phyloP scores from a whole-genome alignment of 2,797 vertebrate species.

The Channa striata region DNA sequence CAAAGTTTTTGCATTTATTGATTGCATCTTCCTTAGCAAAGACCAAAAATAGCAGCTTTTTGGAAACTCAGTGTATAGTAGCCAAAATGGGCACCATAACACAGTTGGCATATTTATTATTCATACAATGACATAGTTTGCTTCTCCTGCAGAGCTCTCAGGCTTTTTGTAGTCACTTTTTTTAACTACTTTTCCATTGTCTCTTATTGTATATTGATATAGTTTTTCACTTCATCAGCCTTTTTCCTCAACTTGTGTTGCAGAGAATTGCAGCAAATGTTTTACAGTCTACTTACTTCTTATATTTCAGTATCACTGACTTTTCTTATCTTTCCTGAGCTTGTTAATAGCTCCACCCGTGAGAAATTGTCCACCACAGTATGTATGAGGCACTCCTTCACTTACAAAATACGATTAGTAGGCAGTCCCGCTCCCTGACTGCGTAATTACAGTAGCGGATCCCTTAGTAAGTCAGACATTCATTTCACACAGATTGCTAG shows the following conservation, averaged over 20 bases:
- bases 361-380: slow-evolving; percentile 40
- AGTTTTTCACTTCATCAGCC: slow-evolving; percentile 9
- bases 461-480: slow-evolving; percentile 63
- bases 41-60: slow-evolving; percentile 27
- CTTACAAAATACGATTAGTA: slow-evolving; percentile 59
- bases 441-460: slow-evolving; percentile 57
- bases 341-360: slow-evolving; percentile 63
- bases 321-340: slow-evolving; percentile 33
- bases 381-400: slow-evolving; percentile 52
- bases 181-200: neutral
- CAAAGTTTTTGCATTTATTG: slow-evolving; percentile 15
- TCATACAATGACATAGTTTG: slow-evolving; percentile 7
- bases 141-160: slow-evolving; percentile 1
- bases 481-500: slow-evolving; percentile 68
- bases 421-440: slow-evolving; percentile 57
- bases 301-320: slow-evolving; percentile 35
- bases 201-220: neutral
- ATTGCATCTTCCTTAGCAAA: neutral
- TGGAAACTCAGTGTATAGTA: slow-evolving; percentile 8
- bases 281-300: slow-evolving; percentile 40
- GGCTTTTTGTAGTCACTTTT: neutral
- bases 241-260: neutral
- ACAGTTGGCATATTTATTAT: slow-evolving; percentile 22
- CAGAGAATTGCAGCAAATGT: slow-evolving; percentile 19
- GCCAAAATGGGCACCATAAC: slow-evolving; percentile 11